A percentile compares a stretch with the other conserved stretches of the same genome.
Conservation (phyloP, 1,140 invertebrate species). For the Megalopta genalis region DNA sequence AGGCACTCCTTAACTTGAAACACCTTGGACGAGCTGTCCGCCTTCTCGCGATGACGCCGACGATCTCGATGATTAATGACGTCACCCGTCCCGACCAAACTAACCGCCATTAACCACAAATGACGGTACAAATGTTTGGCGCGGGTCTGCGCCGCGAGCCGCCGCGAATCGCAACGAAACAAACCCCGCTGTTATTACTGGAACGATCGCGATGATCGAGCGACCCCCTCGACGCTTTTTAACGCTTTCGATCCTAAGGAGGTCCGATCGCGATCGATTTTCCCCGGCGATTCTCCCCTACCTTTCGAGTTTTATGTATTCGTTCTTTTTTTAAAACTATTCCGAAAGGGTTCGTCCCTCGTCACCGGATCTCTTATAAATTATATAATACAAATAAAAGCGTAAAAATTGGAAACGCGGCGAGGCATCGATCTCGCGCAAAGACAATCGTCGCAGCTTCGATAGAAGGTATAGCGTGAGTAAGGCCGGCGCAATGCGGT, state of each 20-base stretch:
- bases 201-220: not conserved
- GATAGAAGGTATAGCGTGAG: constrained; percentile 28
- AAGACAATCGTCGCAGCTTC: constrained; percentile 17
- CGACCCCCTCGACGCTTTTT: not conserved
- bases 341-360: too few relatives aligned
- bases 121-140: constrained; percentile 43
- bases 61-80: constrained; percentile 62
- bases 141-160: not conserved
- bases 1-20: constrained; percentile 45
- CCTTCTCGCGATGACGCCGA: constrained; percentile 50
- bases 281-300: too few relatives aligned
- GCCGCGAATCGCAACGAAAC: too few relatives aligned
- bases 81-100: constrained; percentile 36
- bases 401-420: too few relatives aligned
- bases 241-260: not conserved
- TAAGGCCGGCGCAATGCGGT: constrained; percentile 46
- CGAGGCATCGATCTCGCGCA: not conserved
- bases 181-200: constrained; percentile 6
- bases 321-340: too few relatives aligned
- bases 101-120: constrained; percentile 53
- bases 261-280: too few relatives aligned
- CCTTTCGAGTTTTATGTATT: too few relatives aligned
- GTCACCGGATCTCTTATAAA: too few relatives aligned
- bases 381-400: too few relatives aligned
- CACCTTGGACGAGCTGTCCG: constrained; percentile 55